phyloP scores from a whole-genome alignment of 2,113 vertebrate species.

The Typhlomys cinereus region DNA sequence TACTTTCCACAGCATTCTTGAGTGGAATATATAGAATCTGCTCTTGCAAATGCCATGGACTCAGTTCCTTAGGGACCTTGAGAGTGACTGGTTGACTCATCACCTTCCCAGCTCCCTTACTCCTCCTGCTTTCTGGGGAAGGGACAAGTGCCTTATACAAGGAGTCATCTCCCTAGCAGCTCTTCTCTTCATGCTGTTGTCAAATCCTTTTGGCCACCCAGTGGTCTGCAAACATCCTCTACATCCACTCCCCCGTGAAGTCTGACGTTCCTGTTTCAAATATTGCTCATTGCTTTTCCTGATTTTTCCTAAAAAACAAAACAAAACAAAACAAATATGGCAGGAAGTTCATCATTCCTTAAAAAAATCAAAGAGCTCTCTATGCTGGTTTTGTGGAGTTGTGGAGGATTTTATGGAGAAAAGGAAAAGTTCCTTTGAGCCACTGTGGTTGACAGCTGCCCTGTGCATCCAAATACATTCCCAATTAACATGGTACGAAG shows the following conservation, averaged over 20 bases:
- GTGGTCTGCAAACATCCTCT: not conserved
- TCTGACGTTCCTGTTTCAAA: conserved; percentile 18
- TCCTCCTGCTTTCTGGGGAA: not conserved
- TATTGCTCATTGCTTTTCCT: not conserved
- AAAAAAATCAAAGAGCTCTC: not conserved
- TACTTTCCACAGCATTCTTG: not conserved
- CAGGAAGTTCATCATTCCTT: not conserved
- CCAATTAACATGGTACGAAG: not conserved
- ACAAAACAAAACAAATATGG: not conserved
- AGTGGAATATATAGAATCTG: not conserved
- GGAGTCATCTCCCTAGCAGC: too few species aligned
- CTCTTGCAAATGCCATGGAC: not conserved
- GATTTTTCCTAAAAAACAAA: not conserved
- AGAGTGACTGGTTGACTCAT: not conserved
- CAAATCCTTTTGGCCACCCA: not conserved
- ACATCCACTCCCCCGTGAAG: not conserved
- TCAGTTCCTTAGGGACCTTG: not conserved
- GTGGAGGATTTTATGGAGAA: conserved; percentile 14
- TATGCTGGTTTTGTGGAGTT: not conserved
- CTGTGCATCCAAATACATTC: not conserved
- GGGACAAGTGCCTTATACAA: too few species aligned
- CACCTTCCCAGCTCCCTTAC: not conserved
- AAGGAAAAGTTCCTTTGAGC: not conserved
- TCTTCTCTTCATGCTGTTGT: too few species aligned
- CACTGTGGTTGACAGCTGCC: not conserved